A percentile compares a stretch with the other conserved stretches of the same genome.
These are phyloP conservation scores for Tonatia bakeri DNA, from an alignment of 2,113 vertebrate genomes.

Conservation along the genomic window DNA sequence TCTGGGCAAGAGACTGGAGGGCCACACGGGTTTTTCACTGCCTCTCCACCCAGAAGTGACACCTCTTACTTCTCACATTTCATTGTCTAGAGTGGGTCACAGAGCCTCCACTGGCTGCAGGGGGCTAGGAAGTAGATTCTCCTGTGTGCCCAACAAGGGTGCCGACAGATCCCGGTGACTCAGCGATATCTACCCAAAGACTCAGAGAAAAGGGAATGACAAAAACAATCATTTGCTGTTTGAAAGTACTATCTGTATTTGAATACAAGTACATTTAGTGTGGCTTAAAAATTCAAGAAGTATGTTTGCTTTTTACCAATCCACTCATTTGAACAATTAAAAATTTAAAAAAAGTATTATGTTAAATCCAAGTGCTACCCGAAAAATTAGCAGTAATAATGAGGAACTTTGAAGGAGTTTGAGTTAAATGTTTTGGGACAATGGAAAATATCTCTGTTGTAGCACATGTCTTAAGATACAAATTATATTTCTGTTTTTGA, in stretches of 20 bases:
- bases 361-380: not conserved
- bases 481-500: not conserved
- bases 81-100: not conserved
- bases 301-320: not conserved
- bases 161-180: not conserved
- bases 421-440: not conserved
- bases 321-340: not conserved
- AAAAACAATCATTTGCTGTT: not conserved
- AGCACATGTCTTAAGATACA: not conserved
- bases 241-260: not conserved
- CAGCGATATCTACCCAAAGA: not conserved
- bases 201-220: not conserved
- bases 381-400: not conserved
- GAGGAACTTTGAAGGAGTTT: not conserved
- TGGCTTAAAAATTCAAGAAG: not conserved
- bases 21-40: not conserved
- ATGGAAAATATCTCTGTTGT: not conserved
- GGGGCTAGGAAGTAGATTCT: not conserved
- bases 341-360: not conserved
- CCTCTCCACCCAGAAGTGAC: not conserved
- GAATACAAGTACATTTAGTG: not conserved
- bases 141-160: not conserved
- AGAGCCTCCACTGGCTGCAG: not conserved
- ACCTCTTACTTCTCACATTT: not conserved
- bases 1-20: no score